Base-by-base conservation (phyloP, 1,140 invertebrate genomes). In the Drosophila mojavensis region DNA sequence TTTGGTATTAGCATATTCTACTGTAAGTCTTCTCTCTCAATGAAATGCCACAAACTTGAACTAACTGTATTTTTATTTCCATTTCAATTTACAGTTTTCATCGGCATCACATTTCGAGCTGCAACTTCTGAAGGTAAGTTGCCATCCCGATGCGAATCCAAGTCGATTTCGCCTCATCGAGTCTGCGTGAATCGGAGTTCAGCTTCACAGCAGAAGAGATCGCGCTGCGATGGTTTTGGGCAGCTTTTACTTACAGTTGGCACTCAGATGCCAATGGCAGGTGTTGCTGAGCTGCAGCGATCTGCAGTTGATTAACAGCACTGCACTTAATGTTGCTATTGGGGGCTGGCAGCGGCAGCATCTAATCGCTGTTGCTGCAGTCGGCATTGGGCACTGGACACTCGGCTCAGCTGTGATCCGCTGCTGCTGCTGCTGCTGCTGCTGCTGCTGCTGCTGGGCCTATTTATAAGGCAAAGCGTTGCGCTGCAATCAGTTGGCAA, bases 391-490 rank as follows among this genome's bases (percentile, higher is more conserved):
- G 43, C 43, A 17, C 43, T 15, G 7, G n/a, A 6, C 43, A 17
- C 43, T 15, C 43, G 43, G 43, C 43, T 47, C 43, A 17, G 36
- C 20, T 43, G 36, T 39, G 39, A 39, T 56, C 54, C 5, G 4
- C 28, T 41, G 24, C 24, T 62, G 48, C 39, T 51, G 20, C 28
- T 28, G 3, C 28, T 41, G 24, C 24, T 62, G 48, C 39, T 51
- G 20, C 39, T 51, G 20, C 28, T 28, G 3, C 28, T 41, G 24
- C 24, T 62, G 48, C 39, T 51, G 20, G 30, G 62, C 69, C 75
- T 86, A 88, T 86, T 88, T 85, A 84, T 85, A 85, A 81, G 71
- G 54, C 24, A 47, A 56, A 50, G 17, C 69, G 59, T 86, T 51
- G 60, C 58, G 45, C 50, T 56, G 82, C 79, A 82, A 83, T 88